These are phyloP conservation scores for Plemyria rubiginata DNA, from an alignment of 2,888 invertebrate genomes.

Conservation along the genomic window DNA sequence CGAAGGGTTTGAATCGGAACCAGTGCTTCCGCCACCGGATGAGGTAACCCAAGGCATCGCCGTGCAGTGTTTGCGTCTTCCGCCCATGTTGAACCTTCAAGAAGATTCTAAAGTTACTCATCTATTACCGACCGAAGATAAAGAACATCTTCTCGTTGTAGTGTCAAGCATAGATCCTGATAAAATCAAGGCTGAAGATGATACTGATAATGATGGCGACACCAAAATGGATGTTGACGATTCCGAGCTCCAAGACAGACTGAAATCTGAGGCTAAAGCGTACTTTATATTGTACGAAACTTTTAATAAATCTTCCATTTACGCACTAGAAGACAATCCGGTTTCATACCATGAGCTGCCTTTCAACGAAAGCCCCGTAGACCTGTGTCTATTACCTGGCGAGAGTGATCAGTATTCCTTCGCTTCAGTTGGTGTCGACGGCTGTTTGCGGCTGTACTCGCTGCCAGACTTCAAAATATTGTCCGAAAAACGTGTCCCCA, in stretches of 20 bases:
- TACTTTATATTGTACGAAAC: conserved; percentile 74
- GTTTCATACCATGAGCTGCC: conserved; percentile 86
- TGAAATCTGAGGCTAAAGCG: conserved; percentile 64
- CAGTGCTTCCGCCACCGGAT: conserved; percentile 64
- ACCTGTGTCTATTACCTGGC: conserved; percentile 88
- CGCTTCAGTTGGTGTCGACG: conserved; percentile 90
- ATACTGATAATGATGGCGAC: conserved; percentile 68
- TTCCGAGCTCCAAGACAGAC: conserved; percentile 57
- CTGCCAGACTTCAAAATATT: conserved; percentile 88
- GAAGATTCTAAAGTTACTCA: conserved; percentile 85
- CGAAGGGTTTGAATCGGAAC: conserved; percentile 81
- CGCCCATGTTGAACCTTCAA: conserved; percentile 73
- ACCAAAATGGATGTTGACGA: conserved; percentile 79
- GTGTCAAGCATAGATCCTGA: conserved; percentile 73
- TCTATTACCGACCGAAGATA: conserved; percentile 88
- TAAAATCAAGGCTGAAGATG: conserved; percentile 61
- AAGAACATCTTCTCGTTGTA: conserved; percentile 87
- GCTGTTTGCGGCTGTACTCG: conserved; percentile 89
- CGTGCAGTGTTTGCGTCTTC: conserved; percentile 85
- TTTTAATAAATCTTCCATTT: conserved; percentile 67
- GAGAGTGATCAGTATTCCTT: conserved; percentile 85
- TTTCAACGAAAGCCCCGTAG: conserved; percentile 87
- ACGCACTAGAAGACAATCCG: conserved; percentile 84
- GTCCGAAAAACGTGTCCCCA: conserved; percentile 88
- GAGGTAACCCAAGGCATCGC: conserved; percentile 76